Evolutionary conservation across 2,797 vertebrate species (phyloP).

Genomic region (Anabas testudineus): DNA sequence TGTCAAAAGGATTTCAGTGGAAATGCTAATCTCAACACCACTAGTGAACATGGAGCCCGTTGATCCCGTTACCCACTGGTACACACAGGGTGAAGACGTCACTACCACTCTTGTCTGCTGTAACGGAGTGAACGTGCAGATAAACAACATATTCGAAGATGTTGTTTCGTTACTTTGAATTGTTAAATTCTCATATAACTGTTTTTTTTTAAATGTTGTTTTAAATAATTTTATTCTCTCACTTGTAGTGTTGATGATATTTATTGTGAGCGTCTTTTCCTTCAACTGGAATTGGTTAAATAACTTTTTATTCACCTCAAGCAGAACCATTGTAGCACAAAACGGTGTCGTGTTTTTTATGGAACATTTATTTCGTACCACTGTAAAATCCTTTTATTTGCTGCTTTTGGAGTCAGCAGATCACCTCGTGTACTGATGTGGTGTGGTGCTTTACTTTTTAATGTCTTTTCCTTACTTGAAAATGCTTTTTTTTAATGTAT

Average conservation of each 20-base stretch:
- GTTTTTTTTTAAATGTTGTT: background rate
- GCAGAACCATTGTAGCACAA: slow-evolving; percentile 64
- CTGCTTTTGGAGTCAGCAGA: slow-evolving; percentile 12
- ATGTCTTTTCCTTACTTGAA: slow-evolving; percentile 24
- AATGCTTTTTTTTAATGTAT: slow-evolving; percentile 8
- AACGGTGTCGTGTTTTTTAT: slow-evolving; percentile 12
- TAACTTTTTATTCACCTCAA: slow-evolving; percentile 18
- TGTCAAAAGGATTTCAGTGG: slow-evolving; percentile 5
- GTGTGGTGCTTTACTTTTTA: slow-evolving; percentile 40
- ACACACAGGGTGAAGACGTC: slow-evolving; percentile 20
- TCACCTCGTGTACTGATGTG: slow-evolving; percentile 26
- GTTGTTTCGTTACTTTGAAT: slow-evolving; percentile 34
- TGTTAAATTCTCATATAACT: slow-evolving; percentile 37
- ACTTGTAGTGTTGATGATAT: slow-evolving; percentile 53
- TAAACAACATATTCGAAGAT: background rate
- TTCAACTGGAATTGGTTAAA: slow-evolving; percentile 25
- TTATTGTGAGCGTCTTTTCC: slow-evolving; percentile 66
- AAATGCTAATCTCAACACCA: slow-evolving; percentile 20
- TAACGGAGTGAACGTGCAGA: slow-evolving; percentile 21
- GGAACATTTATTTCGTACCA: slow-evolving; percentile 21
- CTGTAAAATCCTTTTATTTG: slow-evolving; percentile 13
- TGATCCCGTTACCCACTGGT: slow-evolving; percentile 8
- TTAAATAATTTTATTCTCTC: slow-evolving; percentile 10
- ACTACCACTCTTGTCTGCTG: slow-evolving; percentile 30
- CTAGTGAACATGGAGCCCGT: slow-evolving; percentile 16